A percentile compares a stretch with the other conserved stretches of the same genome.
These are phyloP conservation scores for Acleris holmiana DNA, from an alignment of 2,888 invertebrate species.

Conservation along the genomic window DNA sequence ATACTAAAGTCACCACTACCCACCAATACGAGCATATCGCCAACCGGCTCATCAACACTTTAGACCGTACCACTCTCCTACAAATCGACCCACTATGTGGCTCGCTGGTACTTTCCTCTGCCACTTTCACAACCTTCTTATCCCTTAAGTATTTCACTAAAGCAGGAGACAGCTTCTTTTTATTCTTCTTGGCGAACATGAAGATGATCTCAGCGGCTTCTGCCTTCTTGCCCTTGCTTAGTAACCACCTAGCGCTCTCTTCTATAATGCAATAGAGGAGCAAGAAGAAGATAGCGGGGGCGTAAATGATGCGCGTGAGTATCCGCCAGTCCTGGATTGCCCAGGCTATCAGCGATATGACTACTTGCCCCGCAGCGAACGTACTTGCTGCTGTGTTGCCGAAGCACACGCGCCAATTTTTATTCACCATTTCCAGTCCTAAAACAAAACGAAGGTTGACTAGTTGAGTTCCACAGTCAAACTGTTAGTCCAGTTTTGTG, in stretches of 20 bases:
- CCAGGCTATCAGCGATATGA: constrained; percentile 86
- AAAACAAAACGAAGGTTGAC: too few relatives aligned
- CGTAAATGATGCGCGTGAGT: constrained; percentile 85
- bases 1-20: constrained; percentile 91
- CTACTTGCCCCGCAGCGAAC: constrained; percentile 87
- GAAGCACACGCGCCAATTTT: constrained; percentile 86
- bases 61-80: constrained; percentile 65
- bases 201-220: constrained; percentile 79
- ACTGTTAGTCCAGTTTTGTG: too few relatives aligned
- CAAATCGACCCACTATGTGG: constrained; percentile 4
- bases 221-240: constrained; percentile 84
- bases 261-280: constrained; percentile 86
- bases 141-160: constrained; percentile 51
- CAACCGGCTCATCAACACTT: constrained; percentile 69
- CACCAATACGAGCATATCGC: constrained; percentile 90
- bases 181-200: constrained; percentile 75
- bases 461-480: too few relatives aligned
- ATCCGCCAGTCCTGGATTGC: constrained; percentile 86
- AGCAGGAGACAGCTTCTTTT: constrained; percentile 66
- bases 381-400: constrained; percentile 87
- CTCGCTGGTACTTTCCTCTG: neutral
- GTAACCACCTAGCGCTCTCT: constrained; percentile 89
- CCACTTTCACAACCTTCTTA: constrained; percentile 19
- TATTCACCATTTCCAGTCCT: constrained; percentile 89
- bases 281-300: constrained; percentile 86